Evolutionary conservation across 2,888 invertebrate genomes (phyloP).

Genomic region (Melanostoma mellinum): DNA sequence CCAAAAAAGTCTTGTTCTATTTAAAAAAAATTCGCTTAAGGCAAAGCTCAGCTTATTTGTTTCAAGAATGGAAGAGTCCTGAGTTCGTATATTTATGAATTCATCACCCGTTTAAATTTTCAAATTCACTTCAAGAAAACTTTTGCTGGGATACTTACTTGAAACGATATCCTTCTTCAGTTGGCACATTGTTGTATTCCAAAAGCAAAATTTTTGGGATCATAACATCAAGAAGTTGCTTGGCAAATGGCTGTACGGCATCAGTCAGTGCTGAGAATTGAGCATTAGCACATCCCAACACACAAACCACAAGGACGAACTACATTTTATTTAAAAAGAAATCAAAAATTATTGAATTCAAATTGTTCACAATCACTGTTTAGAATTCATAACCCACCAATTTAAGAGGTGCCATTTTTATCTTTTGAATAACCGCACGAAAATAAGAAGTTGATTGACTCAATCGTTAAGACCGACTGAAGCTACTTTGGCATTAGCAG

Average conservation of each 20-base stretch:
- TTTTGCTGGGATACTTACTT: constrained; percentile 74
- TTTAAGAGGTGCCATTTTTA: constrained; percentile 52
- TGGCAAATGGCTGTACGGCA: constrained; percentile 37
- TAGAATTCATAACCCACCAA: constrained; percentile 40
- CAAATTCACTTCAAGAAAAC: not conserved
- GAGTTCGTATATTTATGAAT: not conserved
- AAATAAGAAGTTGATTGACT: constrained; percentile 57
- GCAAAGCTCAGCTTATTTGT: too few relatives aligned
- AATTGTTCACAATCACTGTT: constrained; percentile 2
- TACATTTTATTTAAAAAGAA: constrained; percentile 26
- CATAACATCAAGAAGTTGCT: constrained; percentile 75
- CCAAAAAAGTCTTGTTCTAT: too few relatives aligned
- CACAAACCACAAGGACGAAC: constrained; percentile 56
- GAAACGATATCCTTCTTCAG: constrained; percentile 80
- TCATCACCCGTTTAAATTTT: not conserved
- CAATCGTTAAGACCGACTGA: constrained; percentile 58
- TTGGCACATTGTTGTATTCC: constrained; percentile 76
- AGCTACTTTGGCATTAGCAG: constrained; percentile 25
- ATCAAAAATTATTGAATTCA: not conserved
- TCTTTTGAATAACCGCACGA: constrained; percentile 39
- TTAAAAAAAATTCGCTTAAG: too few relatives aligned
- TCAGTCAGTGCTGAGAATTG: constrained; percentile 9
- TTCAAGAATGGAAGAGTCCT: not conserved
- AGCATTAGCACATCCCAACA: constrained; percentile 41
- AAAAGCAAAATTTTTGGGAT: constrained; percentile 77